phyloP scores from a whole-genome alignment of 2,113 vertebrate genomes.

The Tichodroma muraria region DNA sequence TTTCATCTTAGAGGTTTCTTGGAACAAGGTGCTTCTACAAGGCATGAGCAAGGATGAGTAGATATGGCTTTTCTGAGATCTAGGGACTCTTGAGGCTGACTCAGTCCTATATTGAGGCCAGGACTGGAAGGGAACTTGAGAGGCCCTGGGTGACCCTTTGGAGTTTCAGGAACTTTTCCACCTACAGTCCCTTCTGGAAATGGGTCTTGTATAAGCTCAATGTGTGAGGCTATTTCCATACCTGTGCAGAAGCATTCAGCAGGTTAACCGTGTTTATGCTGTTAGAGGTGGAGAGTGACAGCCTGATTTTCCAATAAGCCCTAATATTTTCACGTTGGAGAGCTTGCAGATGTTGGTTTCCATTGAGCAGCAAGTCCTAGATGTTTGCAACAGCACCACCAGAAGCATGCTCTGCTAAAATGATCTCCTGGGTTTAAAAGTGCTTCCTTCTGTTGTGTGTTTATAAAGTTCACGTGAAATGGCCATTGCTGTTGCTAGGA shows the following conservation, averaged over 20 bases:
- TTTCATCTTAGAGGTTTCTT: background rate
- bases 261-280: background rate
- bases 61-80: background rate
- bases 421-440: background rate
- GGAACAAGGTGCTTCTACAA: background rate
- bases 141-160: background rate
- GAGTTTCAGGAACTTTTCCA: background rate
- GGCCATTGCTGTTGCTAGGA: background rate
- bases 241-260: background rate
- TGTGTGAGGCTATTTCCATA: background rate
- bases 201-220: background rate
- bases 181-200: background rate
- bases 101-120: background rate
- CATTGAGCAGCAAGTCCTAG: background rate
- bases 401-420: background rate
- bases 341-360: background rate
- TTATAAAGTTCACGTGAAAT: background rate
- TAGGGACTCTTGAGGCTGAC: background rate
- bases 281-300: background rate
- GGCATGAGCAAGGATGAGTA: background rate
- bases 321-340: background rate
- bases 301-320: background rate
- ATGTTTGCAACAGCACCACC: background rate
- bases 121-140: background rate
- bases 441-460: background rate